Percentiles rank a stretch among this genome's conserved stretches.
phyloP scores from a whole-genome alignment of 2,113 vertebrate genomes.

The Xenus cinereus region DNA sequence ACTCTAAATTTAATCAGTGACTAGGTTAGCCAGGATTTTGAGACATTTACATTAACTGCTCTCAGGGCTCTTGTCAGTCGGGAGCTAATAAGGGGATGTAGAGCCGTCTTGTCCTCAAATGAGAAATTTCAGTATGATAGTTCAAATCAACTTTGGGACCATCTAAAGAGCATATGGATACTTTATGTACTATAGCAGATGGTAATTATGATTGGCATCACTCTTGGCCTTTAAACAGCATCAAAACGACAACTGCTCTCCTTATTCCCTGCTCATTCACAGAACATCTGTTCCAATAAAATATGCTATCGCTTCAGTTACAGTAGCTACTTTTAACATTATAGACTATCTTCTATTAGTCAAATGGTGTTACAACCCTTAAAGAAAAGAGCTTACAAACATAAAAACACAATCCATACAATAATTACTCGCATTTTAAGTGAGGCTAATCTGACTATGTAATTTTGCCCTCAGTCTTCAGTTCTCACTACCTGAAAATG shows the following conservation, averaged over 20 bases:
- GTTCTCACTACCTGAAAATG: neutral
- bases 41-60: neutral
- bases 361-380: neutral
- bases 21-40: neutral
- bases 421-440: neutral
- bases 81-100: neutral
- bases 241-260: neutral
- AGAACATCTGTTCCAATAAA: constrained; percentile 58
- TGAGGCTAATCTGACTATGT: neutral
- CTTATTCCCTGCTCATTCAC: constrained; percentile 21
- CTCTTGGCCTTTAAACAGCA: constrained; percentile 44
- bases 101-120: neutral
- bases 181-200: constrained; percentile 40
- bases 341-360: neutral
- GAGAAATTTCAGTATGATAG: neutral
- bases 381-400: neutral
- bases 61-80: neutral
- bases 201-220: constrained; percentile 37
- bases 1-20: neutral
- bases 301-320: neutral
- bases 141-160: constrained; percentile 14
- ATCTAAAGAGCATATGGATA: constrained; percentile 9
- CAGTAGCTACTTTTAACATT: constrained; percentile 14
- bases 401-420: neutral
- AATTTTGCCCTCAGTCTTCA: neutral